These are phyloP conservation scores for Scomber colias DNA, from an alignment of 2,113 vertebrate species.

Conservation along the genomic window DNA sequence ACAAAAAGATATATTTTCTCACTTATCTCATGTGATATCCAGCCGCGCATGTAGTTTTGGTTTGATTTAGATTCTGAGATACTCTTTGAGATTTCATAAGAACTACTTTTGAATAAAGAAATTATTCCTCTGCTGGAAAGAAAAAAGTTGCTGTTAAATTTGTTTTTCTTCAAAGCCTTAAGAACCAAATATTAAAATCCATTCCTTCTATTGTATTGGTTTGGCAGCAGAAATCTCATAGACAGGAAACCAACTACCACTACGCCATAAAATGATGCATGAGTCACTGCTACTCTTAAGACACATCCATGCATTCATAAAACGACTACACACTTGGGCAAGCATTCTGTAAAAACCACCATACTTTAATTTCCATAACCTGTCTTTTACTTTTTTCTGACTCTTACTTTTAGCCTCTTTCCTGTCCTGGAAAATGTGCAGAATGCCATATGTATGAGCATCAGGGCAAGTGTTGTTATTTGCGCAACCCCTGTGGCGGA, in stretches of 20 bases:
- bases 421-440: conserved; percentile 33
- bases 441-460: conserved; percentile 63
- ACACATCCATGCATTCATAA: conserved; percentile 29
- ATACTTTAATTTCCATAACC: conserved; percentile 48
- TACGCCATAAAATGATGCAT: conserved; percentile 47
- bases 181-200: conserved; percentile 33
- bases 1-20: conserved; percentile 5
- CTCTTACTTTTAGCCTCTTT: conserved; percentile 44
- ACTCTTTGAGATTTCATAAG: neutral
- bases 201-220: conserved; percentile 19
- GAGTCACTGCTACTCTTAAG: conserved; percentile 47
- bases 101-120: conserved; percentile 23
- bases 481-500: conserved; percentile 52
- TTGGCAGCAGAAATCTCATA: conserved; percentile 28
- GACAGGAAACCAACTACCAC: conserved; percentile 20
- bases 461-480: conserved; percentile 70
- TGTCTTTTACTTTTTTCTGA: neutral
- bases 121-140: neutral
- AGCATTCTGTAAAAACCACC: conserved; percentile 40
- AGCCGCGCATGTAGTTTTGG: neutral
- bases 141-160: neutral
- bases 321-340: conserved; percentile 37
- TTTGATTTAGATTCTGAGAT: neutral
- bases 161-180: conserved; percentile 15
- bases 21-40: neutral